Evolutionary conservation across 2,113 vertebrate species (phyloP), one percentile per base, ranked within the genome.

Genomic region (Leptodactylus fuscus): DNA sequence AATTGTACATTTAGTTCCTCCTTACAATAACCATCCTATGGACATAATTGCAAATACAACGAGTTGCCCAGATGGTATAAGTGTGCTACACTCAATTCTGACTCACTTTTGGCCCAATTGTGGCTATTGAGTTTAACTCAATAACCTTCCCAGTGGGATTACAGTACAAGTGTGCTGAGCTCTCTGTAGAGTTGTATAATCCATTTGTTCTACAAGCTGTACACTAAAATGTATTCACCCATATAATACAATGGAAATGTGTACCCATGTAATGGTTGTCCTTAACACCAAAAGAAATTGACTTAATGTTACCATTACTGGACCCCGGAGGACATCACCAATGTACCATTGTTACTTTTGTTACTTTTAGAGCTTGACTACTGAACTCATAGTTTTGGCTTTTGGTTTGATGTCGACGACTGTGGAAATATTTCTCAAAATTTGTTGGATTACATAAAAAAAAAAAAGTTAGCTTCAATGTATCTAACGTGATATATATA

Each of bases 21-120:
- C 18, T 22, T 8, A 20, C 29, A 69, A 36, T 69, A 6, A 34
- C 32, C 3, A 41, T 44, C 51, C 29, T 74, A 83, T 83, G 41
- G 55, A 44, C 81, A 83, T 58, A 74, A 80, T 80, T 58, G 67
- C 81, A 44, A 41, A 58, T 4, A 70, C 48, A 36, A 38, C 46
- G 22, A n/a, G 34, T 32, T 71, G 20, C 18, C 65, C 46, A 71
- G 65, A 71, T 82, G 80, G 62, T 49, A 48, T 1, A 53, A 38
- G 81, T 71, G 20, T 82, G 32, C 65, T 53, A 16, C 49, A 71
- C 32, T 49, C 81, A 53, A 53, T 82, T 82, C 49, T 38, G 29
- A 22, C 65, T 82, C 24, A 69, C 27, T 69, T 81, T 81, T 69
- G 27, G 27, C 29, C 18, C 18, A 55, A n/a, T 78, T 27, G 49